Conservation (phyloP, 2,888 invertebrate genomes). For the Pollenia griseotomentosa region DNA sequence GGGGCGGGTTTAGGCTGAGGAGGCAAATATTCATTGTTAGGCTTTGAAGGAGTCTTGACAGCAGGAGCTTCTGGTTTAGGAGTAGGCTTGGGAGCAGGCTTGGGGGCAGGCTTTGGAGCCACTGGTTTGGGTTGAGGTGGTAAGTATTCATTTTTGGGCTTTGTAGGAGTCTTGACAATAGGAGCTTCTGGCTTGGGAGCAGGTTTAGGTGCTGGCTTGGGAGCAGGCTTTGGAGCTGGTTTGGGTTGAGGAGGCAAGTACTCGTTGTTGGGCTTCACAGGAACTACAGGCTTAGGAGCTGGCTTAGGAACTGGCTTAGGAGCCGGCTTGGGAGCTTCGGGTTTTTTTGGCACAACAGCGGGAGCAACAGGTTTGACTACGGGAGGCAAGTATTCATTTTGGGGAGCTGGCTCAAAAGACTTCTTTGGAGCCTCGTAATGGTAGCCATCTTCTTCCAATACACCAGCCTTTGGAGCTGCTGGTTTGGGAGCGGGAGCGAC, state of each 20-base stretch:
- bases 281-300: conserved; percentile 55
- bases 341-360: conserved; percentile 30
- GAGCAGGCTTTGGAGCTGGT: conserved; percentile 35
- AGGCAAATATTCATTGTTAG: too few species aligned
- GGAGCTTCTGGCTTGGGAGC: conserved; percentile 51
- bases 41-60: too few species aligned
- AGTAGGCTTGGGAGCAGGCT: neutral
- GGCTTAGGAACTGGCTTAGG: conserved; percentile 56
- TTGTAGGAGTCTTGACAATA: neutral
- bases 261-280: conserved; percentile 58
- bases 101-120: conserved; percentile 5
- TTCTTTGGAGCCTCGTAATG: conserved; percentile 76
- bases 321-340: conserved; percentile 38
- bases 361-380: conserved; percentile 51
- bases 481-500: conserved; percentile 27
- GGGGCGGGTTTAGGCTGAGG: neutral
- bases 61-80: neutral
- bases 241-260: conserved; percentile 72
- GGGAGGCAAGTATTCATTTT: conserved; percentile 65
- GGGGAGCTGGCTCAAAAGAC: conserved; percentile 30
- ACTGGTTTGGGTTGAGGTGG: conserved; percentile 19
- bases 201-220: conserved; percentile 31
- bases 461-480: conserved; percentile 40
- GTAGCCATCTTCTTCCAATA: conserved; percentile 80
- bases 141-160: conserved; percentile 24